phyloP scores from a whole-genome alignment of 2,113 vertebrate species.

The Alectura lathami region DNA sequence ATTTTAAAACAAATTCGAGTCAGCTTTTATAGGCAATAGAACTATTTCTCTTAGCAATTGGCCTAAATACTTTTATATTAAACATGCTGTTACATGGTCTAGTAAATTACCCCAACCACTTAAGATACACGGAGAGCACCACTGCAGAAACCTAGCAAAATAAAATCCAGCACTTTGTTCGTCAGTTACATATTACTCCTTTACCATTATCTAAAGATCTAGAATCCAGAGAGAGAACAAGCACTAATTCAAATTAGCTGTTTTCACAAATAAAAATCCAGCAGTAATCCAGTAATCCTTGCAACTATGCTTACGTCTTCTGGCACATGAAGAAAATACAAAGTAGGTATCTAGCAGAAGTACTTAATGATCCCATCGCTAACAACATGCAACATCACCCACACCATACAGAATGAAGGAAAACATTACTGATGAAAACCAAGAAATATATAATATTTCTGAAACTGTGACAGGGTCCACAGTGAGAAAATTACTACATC shows the following conservation, averaged over 20 bases:
- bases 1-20: not conserved
- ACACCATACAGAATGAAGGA: not conserved
- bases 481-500: not conserved
- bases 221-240: not conserved
- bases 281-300: not conserved
- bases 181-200: not conserved
- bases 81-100: not conserved
- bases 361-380: not conserved
- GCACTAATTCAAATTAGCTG: not conserved
- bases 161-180: constrained; percentile 1
- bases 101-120: not conserved
- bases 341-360: not conserved
- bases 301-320: not conserved
- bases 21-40: not conserved
- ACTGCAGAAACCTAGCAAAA: not conserved
- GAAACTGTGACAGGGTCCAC: not conserved
- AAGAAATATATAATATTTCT: not conserved
- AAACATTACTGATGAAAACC: not conserved
- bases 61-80: not conserved
- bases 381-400: not conserved
- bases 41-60: not conserved
- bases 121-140: not conserved
- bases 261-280: not conserved
- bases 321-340: not conserved
- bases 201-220: not conserved